phyloP scores from a whole-genome alignment of 2,888 invertebrate genomes.

The Blomia tropicalis region DNA sequence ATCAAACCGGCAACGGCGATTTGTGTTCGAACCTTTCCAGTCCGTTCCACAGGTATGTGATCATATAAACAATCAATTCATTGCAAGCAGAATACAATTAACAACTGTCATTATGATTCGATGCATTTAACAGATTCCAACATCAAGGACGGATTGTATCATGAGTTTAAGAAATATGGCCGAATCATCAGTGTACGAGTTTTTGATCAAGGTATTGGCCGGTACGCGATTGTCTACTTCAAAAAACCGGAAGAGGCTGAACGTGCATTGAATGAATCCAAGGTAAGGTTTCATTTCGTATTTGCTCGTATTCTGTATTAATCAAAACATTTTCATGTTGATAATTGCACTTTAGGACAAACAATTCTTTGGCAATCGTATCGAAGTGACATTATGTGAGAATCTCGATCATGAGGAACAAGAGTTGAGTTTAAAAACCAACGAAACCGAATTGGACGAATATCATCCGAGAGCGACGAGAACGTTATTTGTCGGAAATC shows the following conservation, averaged over 20 bases:
- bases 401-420: slow-evolving; percentile 33
- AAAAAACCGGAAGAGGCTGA: slow-evolving; percentile 93
- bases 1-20: slow-evolving; percentile 61
- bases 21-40: slow-evolving; percentile 74
- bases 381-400: slow-evolving; percentile 83
- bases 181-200: slow-evolving; percentile 91
- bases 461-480: slow-evolving; percentile 91
- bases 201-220: slow-evolving; percentile 71
- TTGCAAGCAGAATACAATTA: neutral
- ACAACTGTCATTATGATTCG: neutral
- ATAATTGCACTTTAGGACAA: slow-evolving; percentile 47
- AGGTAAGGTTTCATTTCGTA: slow-evolving; percentile 37
- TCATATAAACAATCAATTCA: no score
- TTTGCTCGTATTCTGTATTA: neutral
- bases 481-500: slow-evolving; percentile 86
- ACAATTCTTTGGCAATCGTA: slow-evolving; percentile 89
- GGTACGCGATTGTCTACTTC: slow-evolving; percentile 86
- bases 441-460: slow-evolving; percentile 69
- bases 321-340: neutral
- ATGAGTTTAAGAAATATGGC: slow-evolving; percentile 96
- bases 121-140: slow-evolving; percentile 56
- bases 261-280: slow-evolving; percentile 84
- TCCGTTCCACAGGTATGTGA: slow-evolving; percentile 49
- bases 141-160: slow-evolving; percentile 88
- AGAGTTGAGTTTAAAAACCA: neutral